Evolutionary conservation across 1,140 invertebrate genomes (phyloP).

Genomic region (Gonatopus flavifemur): DNA sequence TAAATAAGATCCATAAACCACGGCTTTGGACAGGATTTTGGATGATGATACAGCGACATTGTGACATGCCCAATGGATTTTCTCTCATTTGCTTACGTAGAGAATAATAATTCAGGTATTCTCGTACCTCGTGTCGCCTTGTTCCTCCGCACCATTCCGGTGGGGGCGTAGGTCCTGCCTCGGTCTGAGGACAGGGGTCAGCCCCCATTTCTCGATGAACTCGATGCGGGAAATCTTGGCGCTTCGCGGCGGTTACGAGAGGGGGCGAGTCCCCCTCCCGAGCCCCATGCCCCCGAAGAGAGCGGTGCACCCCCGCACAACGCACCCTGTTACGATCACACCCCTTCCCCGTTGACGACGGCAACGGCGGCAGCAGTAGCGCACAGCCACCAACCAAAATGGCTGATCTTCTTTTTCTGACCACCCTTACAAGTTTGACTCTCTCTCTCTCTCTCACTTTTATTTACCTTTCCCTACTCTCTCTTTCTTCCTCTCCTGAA

Average conservation of each 20-base stretch:
- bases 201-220: constrained; percentile 93
- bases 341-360: constrained; percentile 34
- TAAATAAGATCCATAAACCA: too few species aligned
- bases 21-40: too few species aligned
- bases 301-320: constrained; percentile 45
- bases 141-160: constrained; percentile 66
- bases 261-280: constrained; percentile 58
- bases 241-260: constrained; percentile 59
- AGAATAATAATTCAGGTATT: not conserved
- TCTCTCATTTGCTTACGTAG: too few species aligned
- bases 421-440: constrained; percentile 6
- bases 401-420: constrained; percentile 35
- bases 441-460: not conserved
- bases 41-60: too few species aligned
- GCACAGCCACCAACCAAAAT: constrained; percentile 39
- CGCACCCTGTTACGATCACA: constrained; percentile 40
- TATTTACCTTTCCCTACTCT: not conserved
- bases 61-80: too few species aligned
- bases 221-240: constrained; percentile 94
- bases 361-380: constrained; percentile 32
- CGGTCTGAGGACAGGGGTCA: constrained; percentile 91
- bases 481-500: not conserved
- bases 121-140: constrained; percentile 68
- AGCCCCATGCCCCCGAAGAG: constrained; percentile 53
- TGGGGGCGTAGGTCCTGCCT: constrained; percentile 85